These are phyloP conservation scores for Dromococcyx pavoninus DNA, from an alignment of 2,797 vertebrate species.

Conservation along the genomic window DNA sequence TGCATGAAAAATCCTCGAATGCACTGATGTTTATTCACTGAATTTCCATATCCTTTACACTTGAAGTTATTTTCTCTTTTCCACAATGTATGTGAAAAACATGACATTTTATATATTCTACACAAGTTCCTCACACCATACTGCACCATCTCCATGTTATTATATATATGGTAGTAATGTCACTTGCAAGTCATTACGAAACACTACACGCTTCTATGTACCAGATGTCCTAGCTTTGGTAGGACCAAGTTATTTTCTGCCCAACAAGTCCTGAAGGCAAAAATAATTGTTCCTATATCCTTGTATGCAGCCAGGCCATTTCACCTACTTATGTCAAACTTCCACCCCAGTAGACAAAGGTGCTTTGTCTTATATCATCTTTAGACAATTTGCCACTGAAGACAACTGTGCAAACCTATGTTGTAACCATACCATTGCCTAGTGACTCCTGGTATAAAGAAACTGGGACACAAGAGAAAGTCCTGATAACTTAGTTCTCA, in stretches of 20 bases:
- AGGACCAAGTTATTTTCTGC: conserved; percentile 48
- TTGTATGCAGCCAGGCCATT: neutral
- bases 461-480: rapidly evolving
- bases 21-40: conserved; percentile 60
- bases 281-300: neutral
- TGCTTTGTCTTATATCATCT: neutral
- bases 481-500: neutral
- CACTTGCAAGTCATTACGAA: conserved; percentile 63
- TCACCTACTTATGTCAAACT: neutral
- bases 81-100: conserved; percentile 62
- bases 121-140: conserved; percentile 59
- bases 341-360: neutral
- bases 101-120: conserved; percentile 60
- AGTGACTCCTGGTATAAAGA: neutral
- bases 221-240: conserved; percentile 57
- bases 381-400: neutral
- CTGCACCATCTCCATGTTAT: conserved; percentile 53
- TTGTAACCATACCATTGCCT: neutral
- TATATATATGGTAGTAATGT: conserved; percentile 52
- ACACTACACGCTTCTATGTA: conserved; percentile 23
- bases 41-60: conserved; percentile 69
- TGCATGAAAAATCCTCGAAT: conserved; percentile 64
- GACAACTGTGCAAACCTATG: neutral
- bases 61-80: conserved; percentile 68
- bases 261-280: conserved; percentile 29